Base-by-base conservation (phyloP, 2,797 vertebrate species). In the Esox masquinongy region DNA sequence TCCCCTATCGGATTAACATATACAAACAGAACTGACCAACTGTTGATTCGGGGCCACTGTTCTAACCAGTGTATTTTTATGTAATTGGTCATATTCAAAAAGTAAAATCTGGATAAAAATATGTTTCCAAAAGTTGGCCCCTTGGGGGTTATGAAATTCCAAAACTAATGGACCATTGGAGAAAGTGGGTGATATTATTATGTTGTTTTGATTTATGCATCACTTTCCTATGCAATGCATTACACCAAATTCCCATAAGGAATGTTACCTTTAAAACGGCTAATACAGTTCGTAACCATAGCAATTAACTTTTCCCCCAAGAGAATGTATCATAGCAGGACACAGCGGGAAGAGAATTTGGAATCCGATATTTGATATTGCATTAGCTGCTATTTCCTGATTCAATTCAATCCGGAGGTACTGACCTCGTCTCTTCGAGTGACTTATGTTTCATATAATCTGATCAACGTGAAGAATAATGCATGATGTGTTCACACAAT, bases 331-430 rank as follows among this genome's bases (percentile, higher is more conserved):
- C 22, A 26, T 61, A 61, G 22, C 74, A 84, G 79, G 22, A 43
- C 19, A 68, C 16, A 66, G 63, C 4, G 14, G 29, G 29, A 22
- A 34, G 69, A 17, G 80, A 87, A 83, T 82, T 87, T 86, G 89
- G 82, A 92, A 89, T 90, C 82, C 78, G 91, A 83, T 85, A 85
- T 86, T 78, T 81, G 61, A 78, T 84, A 94, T 93, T 82, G 78
- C 73, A 92, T 93, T 91, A 91, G 76, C 66, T 81, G 74, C 85
- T 87, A 93, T 94, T 94, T 94, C 92, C 93, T 91, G 86, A 86
- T 73, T 76, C 83, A 84, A 94, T 91, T 78, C 49, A 82, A 90
- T 93, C 88, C 90, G 79, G 24, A 73, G 50, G 53, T 56, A 75
- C 69, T 88, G 84, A 88, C 90, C 84, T 84, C 84, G 89, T 84